Evolutionary conservation across 2,113 vertebrate species (phyloP).

Genomic region (Oncorhynchus keta): DNA sequence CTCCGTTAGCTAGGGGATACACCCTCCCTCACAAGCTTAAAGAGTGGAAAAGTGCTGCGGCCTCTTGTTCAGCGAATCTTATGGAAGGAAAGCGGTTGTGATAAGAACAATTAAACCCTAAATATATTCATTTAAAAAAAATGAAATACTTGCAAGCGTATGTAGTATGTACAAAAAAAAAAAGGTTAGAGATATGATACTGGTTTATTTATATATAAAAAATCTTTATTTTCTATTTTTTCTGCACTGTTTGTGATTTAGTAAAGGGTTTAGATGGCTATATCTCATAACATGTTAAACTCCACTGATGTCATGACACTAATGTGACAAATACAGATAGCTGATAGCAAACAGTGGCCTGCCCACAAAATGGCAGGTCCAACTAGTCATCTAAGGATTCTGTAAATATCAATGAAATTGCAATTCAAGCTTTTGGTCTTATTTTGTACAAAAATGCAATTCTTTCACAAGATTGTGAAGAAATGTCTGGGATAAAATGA

Average conservation of each 20-base stretch:
- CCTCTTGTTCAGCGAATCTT: constrained; percentile 49
- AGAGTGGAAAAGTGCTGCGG: constrained; percentile 53
- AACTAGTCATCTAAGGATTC: constrained; percentile 58
- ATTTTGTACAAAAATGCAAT: constrained; percentile 68
- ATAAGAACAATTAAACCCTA: constrained; percentile 64
- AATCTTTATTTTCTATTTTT: constrained; percentile 58
- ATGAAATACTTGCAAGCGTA: constrained; percentile 60
- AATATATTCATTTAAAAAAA: constrained; percentile 50
- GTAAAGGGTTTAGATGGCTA: constrained; percentile 39
- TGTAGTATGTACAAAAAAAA: constrained; percentile 28
- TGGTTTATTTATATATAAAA: constrained; percentile 75
- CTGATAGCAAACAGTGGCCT: constrained; percentile 42
- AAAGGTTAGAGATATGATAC: constrained; percentile 52
- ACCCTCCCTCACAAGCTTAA: constrained; percentile 32
- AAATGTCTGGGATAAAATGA: constrained; percentile 48
- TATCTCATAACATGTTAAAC: constrained; percentile 44
- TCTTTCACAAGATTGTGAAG: constrained; percentile 62
- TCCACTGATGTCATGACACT: constrained; percentile 71
- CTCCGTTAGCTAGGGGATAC: constrained; percentile 51
- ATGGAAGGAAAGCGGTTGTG: constrained; percentile 57
- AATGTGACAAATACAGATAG: constrained; percentile 60
- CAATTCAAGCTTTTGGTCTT: constrained; percentile 62
- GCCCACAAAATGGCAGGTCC: constrained; percentile 12
- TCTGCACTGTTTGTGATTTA: constrained; percentile 43
- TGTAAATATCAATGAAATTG: constrained; percentile 74